These are phyloP conservation scores for Hyperopisus bebe DNA, from an alignment of 2,113 vertebrate species.

Conservation along the genomic window DNA sequence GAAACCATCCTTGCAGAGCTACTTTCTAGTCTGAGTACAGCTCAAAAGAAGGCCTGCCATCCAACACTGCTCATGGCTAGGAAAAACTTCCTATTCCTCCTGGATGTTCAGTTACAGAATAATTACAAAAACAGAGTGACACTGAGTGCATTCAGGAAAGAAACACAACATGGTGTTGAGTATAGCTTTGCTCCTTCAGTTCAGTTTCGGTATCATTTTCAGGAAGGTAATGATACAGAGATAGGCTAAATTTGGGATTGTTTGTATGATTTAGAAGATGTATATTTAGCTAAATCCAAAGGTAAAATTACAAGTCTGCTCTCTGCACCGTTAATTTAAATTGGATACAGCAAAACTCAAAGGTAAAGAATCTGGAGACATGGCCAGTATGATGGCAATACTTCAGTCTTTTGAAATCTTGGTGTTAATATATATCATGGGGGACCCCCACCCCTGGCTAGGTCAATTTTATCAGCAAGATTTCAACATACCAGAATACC, in stretches of 20 bases:
- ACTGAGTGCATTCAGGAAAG: background rate
- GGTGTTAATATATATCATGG: background rate
- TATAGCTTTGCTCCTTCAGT: background rate
- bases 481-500: background rate
- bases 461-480: background rate
- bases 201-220: background rate
- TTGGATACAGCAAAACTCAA: background rate
- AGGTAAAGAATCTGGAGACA: background rate
- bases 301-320: background rate
- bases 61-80: background rate
- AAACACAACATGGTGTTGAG: background rate
- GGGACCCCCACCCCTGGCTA: background rate
- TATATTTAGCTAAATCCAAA: background rate
- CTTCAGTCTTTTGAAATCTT: background rate
- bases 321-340: background rate
- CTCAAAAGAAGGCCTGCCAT: background rate
- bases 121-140: background rate
- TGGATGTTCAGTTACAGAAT: background rate
- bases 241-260: background rate
- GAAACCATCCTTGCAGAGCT: background rate
- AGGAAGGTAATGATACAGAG: background rate
- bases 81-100: background rate
- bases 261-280: background rate
- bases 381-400: background rate
- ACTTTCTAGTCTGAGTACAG: background rate